These are phyloP conservation scores for Rutpela maculata DNA, from an alignment of 2,888 invertebrate genomes.

Conservation along the genomic window DNA sequence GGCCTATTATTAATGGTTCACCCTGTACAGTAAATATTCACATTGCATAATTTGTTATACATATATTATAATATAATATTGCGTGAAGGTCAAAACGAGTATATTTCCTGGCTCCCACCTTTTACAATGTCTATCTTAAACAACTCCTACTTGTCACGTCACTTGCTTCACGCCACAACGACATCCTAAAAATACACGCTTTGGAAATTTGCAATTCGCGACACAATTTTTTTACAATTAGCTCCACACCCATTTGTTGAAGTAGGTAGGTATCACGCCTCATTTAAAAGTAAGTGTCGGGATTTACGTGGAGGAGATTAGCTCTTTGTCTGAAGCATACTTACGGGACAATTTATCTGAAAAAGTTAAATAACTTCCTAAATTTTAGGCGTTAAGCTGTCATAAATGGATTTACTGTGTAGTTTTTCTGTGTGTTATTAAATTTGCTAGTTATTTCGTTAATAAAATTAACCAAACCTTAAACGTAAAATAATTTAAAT, in stretches of 20 bases:
- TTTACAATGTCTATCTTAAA: conserved; percentile 8
- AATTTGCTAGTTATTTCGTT: no score
- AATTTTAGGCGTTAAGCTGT: no score
- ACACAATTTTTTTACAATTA: conserved; percentile 18
- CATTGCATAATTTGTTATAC: no score
- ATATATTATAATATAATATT: neutral
- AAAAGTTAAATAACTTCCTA: no score
- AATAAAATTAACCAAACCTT: no score
- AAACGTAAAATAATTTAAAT: no score
- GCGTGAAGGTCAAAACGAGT: conserved; percentile 11
- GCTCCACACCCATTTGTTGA: conserved; percentile 14
- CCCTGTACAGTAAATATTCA: no score
- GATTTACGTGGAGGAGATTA: neutral
- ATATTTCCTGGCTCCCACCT: conserved; percentile 14
- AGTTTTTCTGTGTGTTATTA: no score
- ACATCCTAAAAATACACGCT: conserved; percentile 13
- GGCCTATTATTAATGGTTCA: no score
- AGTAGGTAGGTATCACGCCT: neutral
- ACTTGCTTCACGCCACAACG: neutral
- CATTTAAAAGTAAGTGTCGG: neutral
- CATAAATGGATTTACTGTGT: no score
- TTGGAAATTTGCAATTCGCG: conserved; percentile 20
- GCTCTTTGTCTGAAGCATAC: neutral
- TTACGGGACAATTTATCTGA: no score
- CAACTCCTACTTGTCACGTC: conserved; percentile 25